Base-by-base conservation (phyloP, 2,797 vertebrate species). In the Acomys russatus region DNA sequence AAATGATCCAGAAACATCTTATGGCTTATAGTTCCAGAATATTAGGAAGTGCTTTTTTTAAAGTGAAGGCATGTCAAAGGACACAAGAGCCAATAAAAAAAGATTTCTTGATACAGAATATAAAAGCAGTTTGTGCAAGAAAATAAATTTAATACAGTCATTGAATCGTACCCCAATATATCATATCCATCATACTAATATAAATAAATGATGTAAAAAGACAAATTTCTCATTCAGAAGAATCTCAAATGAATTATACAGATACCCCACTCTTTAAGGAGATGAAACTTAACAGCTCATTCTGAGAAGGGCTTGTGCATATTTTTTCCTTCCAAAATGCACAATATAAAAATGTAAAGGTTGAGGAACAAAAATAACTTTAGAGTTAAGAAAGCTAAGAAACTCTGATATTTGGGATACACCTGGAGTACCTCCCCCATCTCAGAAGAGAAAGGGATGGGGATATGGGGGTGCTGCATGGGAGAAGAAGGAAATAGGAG, bases 61-160 rank as follows among this genome's bases (percentile, higher is more conserved):
- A 66, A 71, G 64, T 38, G 33, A 73, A 79, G 14, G 33, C 61
- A 30, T 44, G 4, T 90, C 33, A 70, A 90, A 85, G 15, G 10
- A 74, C 73, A 74, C 33, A 85, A 68, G 1, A 66, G 20, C 8
- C 33, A 86, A 76, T 12, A 15, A 76, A n/a, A 74, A 86, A 70
- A 82, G 51, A 18, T 11, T 15, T 70, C 23, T 44, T n/a, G 68
- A 25, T 87, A 33, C 9, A 64, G 38, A 90, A 84, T n/a, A 38
- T 9, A 54, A 64, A 80, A 92, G 66, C 54, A 90, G 8, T 44
- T 74, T 68, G 68, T 64, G 28, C 18, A 87, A 44, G 7, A 84
- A 87, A 84, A 88, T 61, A 73, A 93, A 84, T 56, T n/a, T n/a
- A n/a, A n/a, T n/a, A n/a, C n/a, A n/a, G n/a, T n/a, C 33, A 59